Evolutionary conservation across 2,888 invertebrate genomes (phyloP), one percentile per base, ranked within the genome.

Genomic region (Agrotis clavis): DNA sequence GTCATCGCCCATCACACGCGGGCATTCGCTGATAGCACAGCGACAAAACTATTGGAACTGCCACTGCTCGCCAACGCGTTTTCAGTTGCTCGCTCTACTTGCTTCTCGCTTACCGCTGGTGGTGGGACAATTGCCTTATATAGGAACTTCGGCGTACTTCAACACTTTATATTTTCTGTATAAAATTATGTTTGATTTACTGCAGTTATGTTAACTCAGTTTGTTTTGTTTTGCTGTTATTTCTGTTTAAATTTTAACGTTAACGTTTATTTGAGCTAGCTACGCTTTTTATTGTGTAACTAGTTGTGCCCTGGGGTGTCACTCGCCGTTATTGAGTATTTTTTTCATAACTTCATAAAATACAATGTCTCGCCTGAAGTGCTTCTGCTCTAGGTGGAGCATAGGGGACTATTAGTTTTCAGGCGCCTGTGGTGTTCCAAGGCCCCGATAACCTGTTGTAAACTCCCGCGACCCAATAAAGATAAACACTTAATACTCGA

Each of bases 111-210:
- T 41, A 11, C 41, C 41, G 41, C 41, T 41, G 4, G 41, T 11
- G 41, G 41, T 41, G 41, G 11, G 41, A 41, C 41, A 4, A 41
- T 5, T 30, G 11, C 41, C 41, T 4, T 41, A 69, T 77, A 59
- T 76, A 79, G 68, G 67, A 77, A 82, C 71, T 70, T 74, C 35
- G 50, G 53, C 48, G 59, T 83, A 64, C 65, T 77, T 74, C 60
- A 76, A 77, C 79, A 77, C 74, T 74, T 79, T 68, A 66, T 81
- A 78, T 75, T 73, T 75, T 85, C 64, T 68, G 77, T 74, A 80
- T 67, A 79, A 84, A 84, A 82, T 85, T 81, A 84, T 71, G 73
- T 77, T 84, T 82, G 85, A 85, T 85, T 81, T 85, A 85, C 73
- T 81, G 70, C 76, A 82, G 85, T 85, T 85, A 70, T 57, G 73